phyloP scores from a whole-genome alignment of 2,113 vertebrate genomes.

The Isichthys henryi region DNA sequence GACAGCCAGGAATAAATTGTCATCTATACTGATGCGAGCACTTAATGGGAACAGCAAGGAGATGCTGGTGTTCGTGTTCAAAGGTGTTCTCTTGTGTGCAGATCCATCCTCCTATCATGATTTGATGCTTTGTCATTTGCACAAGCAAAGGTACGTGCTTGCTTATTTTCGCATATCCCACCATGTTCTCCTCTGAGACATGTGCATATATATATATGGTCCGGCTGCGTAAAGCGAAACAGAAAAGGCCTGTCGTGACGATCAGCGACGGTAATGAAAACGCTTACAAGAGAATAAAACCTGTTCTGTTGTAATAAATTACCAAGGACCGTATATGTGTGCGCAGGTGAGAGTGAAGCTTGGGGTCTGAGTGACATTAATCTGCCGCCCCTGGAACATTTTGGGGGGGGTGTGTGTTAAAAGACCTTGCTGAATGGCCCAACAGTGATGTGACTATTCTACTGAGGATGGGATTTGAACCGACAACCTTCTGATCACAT shows the following conservation, averaged over 20 bases:
- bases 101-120: neutral
- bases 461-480: neutral
- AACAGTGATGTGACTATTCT: neutral
- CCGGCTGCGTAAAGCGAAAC: neutral
- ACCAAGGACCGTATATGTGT: no score
- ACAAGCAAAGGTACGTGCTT: neutral
- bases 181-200: neutral
- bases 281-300: neutral
- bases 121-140: neutral
- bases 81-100: neutral
- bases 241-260: neutral
- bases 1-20: conserved; percentile 10
- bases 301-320: neutral
- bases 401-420: neutral
- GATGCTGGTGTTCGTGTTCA: neutral
- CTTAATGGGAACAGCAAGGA: neutral
- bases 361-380: neutral
- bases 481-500: neutral
- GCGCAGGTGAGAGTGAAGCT: neutral
- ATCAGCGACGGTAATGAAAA: neutral
- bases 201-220: neutral
- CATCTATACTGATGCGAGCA: neutral
- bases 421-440: neutral
- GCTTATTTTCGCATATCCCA: neutral
- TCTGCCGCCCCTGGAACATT: neutral